These are phyloP conservation scores for Engraulis encrasicolus DNA, from an alignment of 2,113 vertebrate genomes.

Conservation along the genomic window DNA sequence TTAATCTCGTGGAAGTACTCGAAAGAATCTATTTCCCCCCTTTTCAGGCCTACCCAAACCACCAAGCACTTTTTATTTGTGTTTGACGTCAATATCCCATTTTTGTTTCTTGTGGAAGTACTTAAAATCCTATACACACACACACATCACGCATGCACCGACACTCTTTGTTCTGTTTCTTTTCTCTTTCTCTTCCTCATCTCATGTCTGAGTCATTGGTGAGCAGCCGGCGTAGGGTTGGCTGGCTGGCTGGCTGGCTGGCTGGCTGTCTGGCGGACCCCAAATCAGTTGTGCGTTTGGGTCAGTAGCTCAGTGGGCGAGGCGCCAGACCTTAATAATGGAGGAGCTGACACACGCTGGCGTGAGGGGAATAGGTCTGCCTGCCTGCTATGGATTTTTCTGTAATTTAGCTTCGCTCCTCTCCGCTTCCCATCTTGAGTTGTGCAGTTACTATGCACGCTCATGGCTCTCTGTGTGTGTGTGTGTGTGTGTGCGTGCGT, in stretches of 20 bases:
- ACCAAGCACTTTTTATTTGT: neutral
- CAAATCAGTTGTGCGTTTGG: neutral
- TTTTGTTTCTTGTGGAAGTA: too few species aligned
- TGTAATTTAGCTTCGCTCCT: neutral
- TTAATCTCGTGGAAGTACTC: neutral
- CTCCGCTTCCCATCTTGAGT: neutral
- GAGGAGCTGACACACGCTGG: neutral
- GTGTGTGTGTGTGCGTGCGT: constrained; percentile 26
- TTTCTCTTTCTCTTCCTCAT: neutral
- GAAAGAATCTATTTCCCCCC: neutral
- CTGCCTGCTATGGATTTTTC: neutral
- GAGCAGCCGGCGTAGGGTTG: constrained; percentile 21
- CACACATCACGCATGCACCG: too few species aligned
- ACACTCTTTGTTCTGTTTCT: neutral
- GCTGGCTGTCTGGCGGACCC: too few species aligned
- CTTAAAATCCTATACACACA: too few species aligned
- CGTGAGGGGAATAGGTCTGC: neutral
- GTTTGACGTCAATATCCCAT: too few species aligned
- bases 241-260: too few species aligned
- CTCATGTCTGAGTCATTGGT: constrained; percentile 15
- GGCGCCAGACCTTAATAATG: constrained; percentile 33
- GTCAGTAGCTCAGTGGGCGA: constrained; percentile 26
- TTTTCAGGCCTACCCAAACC: neutral
- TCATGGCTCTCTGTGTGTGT: neutral
- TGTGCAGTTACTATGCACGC: neutral